Evolutionary conservation across 1,140 invertebrate genomes (phyloP).

Genomic region (Trachymyrmex cornetzi): DNA sequence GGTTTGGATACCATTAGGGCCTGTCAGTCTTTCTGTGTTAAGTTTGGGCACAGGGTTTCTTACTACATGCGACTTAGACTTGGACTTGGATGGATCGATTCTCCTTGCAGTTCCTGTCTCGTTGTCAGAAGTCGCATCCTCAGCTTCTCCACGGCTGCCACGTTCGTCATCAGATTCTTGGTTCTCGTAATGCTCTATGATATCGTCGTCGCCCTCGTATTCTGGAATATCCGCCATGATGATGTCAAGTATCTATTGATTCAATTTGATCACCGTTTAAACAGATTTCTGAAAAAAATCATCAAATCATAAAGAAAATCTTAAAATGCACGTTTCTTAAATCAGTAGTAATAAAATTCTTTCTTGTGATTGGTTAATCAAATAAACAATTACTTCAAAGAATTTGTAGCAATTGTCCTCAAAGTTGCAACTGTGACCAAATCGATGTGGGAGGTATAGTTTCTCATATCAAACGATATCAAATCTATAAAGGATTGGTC

Average conservation of each 20-base stretch:
- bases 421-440: no score
- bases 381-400: no score
- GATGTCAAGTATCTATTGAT: conserved; percentile 1
- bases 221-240: conserved; percentile 52
- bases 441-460: no score
- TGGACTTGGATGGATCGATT: conserved; percentile 81
- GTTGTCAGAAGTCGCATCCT: conserved; percentile 66
- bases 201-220: conserved; percentile 69
- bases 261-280: not conserved
- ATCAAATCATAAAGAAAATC: not conserved
- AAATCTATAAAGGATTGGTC: no score
- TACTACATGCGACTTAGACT: conserved; percentile 87
- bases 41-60: conserved; percentile 91
- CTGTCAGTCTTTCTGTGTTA: conserved; percentile 90
- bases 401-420: no score
- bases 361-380: no score
- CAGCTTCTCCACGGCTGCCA: conserved; percentile 26
- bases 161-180: conserved; percentile 66
- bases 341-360: not conserved
- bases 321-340: not conserved
- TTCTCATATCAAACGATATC: no score
- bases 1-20: conserved; percentile 92
- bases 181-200: conserved; percentile 76
- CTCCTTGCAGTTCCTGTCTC: conserved; percentile 49
- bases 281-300: not conserved